Percentiles rank a stretch among this genome's conserved stretches.
These are phyloP conservation scores for Lissonota sp. DNA, from an alignment of 2,888 invertebrate genomes.

Conservation along the genomic window DNA sequence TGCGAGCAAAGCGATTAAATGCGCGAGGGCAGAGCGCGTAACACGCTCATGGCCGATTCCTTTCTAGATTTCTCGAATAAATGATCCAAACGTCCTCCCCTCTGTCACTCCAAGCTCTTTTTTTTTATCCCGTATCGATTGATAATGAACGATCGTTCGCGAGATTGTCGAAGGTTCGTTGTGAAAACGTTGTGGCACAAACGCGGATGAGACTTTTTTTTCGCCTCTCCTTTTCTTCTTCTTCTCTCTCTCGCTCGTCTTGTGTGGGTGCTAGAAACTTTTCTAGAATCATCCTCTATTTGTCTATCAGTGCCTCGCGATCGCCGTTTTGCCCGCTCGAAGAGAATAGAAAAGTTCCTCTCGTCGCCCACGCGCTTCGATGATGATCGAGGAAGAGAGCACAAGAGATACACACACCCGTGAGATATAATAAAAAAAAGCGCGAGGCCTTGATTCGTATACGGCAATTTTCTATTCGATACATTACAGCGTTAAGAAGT, in stretches of 20 bases:
- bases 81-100: constrained; percentile 40
- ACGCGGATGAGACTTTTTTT: constrained; percentile 28
- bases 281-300: constrained; percentile 33
- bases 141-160: constrained; percentile 61
- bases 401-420: neutral
- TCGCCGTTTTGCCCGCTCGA: constrained; percentile 10
- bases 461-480: constrained; percentile 39
- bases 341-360: constrained; percentile 46
- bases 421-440: neutral
- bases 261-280: constrained; percentile 42
- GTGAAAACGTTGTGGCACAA: constrained; percentile 28
- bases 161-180: constrained; percentile 50
- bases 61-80: constrained; percentile 68
- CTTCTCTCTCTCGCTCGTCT: neutral
- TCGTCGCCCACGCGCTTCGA: constrained; percentile 50
- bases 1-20: constrained; percentile 50
- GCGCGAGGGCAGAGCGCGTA: constrained; percentile 66
- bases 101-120: constrained; percentile 7
- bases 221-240: constrained; percentile 2
- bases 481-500: constrained; percentile 54
- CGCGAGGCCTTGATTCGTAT: constrained; percentile 41
- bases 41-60: constrained; percentile 69
- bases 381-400: constrained; percentile 50
- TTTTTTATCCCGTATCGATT: constrained; percentile 49
- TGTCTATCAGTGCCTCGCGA: constrained; percentile 47